These are phyloP conservation scores for Gavia stellata DNA, from an alignment of 2,113 vertebrate species.

Conservation along the genomic window DNA sequence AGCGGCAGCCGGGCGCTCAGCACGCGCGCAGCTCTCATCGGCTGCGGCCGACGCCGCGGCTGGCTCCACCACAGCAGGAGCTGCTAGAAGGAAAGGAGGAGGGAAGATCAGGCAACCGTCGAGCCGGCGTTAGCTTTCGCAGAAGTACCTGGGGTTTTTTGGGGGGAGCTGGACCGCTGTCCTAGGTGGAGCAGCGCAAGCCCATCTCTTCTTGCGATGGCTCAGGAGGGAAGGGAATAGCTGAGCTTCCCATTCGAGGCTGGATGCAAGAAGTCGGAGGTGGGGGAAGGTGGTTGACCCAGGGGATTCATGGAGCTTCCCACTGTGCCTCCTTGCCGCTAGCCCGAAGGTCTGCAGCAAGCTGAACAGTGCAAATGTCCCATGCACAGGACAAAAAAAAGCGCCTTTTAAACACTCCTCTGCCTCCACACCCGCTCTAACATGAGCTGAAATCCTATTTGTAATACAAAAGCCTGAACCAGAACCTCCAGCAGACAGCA, in stretches of 20 bases:
- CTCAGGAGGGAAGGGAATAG: neutral
- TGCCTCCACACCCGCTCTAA: neutral
- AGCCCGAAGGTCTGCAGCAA: neutral
- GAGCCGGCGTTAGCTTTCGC: accelerated
- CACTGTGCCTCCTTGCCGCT: accelerated
- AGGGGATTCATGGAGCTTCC: neutral
- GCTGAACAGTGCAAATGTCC: neutral
- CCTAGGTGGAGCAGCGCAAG: accelerated
- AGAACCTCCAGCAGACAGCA: neutral
- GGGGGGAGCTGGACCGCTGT: neutral
- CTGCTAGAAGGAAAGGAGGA: neutral
- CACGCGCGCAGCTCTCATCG: neutral
- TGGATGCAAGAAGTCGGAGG: neutral
- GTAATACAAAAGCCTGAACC: neutral
- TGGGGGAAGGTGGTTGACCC: neutral
- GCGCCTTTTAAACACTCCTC: neutral
- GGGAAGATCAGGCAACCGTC: neutral
- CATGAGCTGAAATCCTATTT: neutral
- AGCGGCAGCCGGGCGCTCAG: neutral
- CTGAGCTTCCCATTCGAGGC: neutral
- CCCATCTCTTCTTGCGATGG: neutral
- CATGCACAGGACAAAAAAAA: neutral
- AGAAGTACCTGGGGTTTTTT: accelerated
- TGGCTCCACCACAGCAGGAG: accelerated
- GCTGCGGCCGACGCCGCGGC: accelerated